Evolutionary conservation across 2,113 vertebrate species (phyloP), one percentile per base, ranked within the genome.

Genomic region (Lepisosteus osseus): DNA sequence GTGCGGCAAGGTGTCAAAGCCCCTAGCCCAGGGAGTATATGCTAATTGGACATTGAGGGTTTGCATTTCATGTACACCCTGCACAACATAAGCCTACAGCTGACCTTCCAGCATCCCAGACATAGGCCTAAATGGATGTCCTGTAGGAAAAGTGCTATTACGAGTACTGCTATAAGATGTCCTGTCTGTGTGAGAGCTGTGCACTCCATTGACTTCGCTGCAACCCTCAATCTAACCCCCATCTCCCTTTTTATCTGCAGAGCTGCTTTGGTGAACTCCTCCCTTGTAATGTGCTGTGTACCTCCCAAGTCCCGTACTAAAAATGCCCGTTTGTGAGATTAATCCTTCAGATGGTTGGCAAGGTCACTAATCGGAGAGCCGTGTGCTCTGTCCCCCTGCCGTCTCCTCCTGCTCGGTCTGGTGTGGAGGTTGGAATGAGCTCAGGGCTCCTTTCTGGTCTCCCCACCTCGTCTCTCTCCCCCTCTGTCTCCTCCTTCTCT

Each of bases 381-480:
- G 1, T 29, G 29, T 29, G 29, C 29, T 29, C 29, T 29, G 29
- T 44, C 8, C 45, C 43, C 3, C 15, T 54, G 44, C 61, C 47
- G 5, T 40, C 14, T 2, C 6, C 7, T 43, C 13, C 14, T 42
- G 5, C 42, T 45, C 45, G 40, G 47, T 42, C 15, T 14, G 41
- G 14, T 11, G 40, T 59, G 54, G 57, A 12, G 42, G 3, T 42
- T 56, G 69, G 61, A 0, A 51, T 13, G 15, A 40, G 29, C 12
- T 2, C 12, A 17, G 61, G 72, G 43, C 80, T 67, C 63, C 6
- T 72, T 68, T 64, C 59, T 75, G 76, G 71, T 79, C 71, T 86
- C 74, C 86, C 82, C 85, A 84, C 83, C 78, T 82, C 29, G 29
- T 86, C 83, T 86, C 82, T 73, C 61, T 72, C 75, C 64, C 77